These are phyloP conservation scores for Eurytoma californica DNA, from an alignment of 2,888 invertebrate genomes.

Conservation along the genomic window DNA sequence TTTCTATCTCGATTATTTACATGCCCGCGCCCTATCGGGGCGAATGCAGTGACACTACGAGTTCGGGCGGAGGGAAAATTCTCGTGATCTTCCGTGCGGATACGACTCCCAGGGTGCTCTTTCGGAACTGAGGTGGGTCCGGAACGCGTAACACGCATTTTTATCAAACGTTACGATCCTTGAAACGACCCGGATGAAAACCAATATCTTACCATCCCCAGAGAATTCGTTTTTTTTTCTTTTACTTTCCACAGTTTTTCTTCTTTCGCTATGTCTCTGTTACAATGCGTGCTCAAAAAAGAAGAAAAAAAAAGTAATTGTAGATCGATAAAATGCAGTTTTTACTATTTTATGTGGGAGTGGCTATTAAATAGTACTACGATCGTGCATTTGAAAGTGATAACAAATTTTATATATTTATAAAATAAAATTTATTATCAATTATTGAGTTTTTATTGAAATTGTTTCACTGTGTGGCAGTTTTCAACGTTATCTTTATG, in stretches of 20 bases:
- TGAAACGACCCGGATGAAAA: constrained; percentile 74
- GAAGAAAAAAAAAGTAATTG: not conserved
- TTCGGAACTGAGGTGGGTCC: constrained; percentile 68
- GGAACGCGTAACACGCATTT: constrained; percentile 75
- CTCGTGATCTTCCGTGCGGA: constrained; percentile 72
- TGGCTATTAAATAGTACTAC: too few relatives aligned
- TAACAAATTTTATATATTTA: too few relatives aligned
- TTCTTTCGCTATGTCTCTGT: constrained; percentile 55
- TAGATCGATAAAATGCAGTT: not conserved
- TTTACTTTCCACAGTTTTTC: constrained; percentile 61
- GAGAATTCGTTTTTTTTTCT: constrained; percentile 66
- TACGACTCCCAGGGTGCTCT: constrained; percentile 73
- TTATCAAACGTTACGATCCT: constrained; percentile 75
- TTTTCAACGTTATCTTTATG: too few relatives aligned
- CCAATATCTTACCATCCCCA: constrained; percentile 73
- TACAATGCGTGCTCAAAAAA: constrained; percentile 8
- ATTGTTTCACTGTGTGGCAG: too few relatives aligned
- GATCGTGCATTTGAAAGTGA: too few relatives aligned
- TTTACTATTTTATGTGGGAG: too few relatives aligned
- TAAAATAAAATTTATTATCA: too few relatives aligned
- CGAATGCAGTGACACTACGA: constrained; percentile 37
- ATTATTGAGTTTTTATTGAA: too few relatives aligned
- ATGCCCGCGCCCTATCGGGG: constrained; percentile 26
- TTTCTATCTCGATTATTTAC: constrained; percentile 52
- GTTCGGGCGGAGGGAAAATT: constrained; percentile 69